Conservation (phyloP, 2,888 invertebrate genomes). For the Meloe dianella region DNA sequence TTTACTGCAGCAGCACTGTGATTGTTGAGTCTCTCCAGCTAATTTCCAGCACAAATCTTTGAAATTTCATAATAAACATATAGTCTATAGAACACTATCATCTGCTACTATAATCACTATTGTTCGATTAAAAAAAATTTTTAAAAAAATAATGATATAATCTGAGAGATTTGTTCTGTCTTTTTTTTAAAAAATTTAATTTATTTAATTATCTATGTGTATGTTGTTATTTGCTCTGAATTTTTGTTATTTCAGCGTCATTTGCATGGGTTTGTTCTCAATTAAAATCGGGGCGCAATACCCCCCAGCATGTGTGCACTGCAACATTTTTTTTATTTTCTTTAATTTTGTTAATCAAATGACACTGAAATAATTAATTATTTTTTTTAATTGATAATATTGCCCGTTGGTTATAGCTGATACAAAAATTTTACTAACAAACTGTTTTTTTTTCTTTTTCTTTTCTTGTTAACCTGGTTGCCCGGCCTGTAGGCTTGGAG, state of each 20-base stretch:
- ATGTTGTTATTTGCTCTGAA: slow-evolving; percentile 49
- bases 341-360: slow-evolving; percentile 6
- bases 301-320: not conserved
- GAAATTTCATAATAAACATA: slow-evolving; percentile 35
- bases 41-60: not conserved
- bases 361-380: slow-evolving; percentile 21
- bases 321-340: not conserved
- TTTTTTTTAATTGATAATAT: slow-evolving; percentile 20
- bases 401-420: slow-evolving; percentile 48
- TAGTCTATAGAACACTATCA: slow-evolving; percentile 53
- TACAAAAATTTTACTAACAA: slow-evolving; percentile 56
- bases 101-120: slow-evolving; percentile 41
- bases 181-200: slow-evolving; percentile 27
- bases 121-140: too few relatives aligned
- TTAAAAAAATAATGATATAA: too few relatives aligned
- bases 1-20: slow-evolving; percentile 3
- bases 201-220: slow-evolving; percentile 40
- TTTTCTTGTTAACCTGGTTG: slow-evolving; percentile 61
- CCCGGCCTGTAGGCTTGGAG: slow-evolving; percentile 72
- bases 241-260: slow-evolving; percentile 50
- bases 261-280: slow-evolving; percentile 4
- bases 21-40: slow-evolving; percentile 1
- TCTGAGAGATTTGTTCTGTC: not conserved
- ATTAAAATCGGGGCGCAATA: not conserved
- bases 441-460: slow-evolving; percentile 58